A percentile compares a stretch with the other conserved stretches of the same genome.
Evolutionary conservation across 2,888 invertebrate genomes (phyloP).

Genomic region (Drosophila pseudotalamancana): DNA sequence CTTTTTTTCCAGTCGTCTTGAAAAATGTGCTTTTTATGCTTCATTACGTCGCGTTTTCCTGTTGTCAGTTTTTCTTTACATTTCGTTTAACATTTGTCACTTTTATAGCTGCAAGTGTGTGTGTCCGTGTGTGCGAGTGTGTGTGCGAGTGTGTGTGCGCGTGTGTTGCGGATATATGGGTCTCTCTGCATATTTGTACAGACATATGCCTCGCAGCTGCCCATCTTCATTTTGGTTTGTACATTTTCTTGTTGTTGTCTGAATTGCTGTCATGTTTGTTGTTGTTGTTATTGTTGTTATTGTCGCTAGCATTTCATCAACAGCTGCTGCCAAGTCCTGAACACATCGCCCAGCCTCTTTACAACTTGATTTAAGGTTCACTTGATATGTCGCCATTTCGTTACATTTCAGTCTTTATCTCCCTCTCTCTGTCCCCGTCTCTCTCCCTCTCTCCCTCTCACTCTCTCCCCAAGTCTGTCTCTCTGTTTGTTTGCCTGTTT

Average conservation of each 20-base stretch:
- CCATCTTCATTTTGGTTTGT: constrained; percentile 70
- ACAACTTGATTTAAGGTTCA: constrained; percentile 79
- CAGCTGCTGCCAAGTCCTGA: constrained; percentile 64
- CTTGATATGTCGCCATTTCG: constrained; percentile 68
- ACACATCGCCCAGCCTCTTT: constrained; percentile 67
- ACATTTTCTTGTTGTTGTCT: constrained; percentile 25
- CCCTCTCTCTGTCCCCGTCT: constrained; percentile 10
- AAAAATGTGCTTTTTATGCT: constrained; percentile 80
- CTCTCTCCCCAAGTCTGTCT: constrained; percentile 6
- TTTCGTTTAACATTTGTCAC: constrained; percentile 80
- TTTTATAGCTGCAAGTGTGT: constrained; percentile 69
- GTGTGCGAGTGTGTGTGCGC: constrained; percentile 27
- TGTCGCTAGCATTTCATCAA: constrained; percentile 73
- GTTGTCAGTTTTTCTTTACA: constrained; percentile 78
- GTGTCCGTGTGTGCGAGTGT: constrained; percentile 13
- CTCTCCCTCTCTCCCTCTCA: constrained; percentile 12
- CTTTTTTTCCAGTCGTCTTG: constrained; percentile 63
- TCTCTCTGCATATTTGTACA: constrained; percentile 41
- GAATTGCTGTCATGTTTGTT: constrained; percentile 31
- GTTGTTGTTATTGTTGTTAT: constrained; percentile 49
- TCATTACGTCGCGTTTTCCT: constrained; percentile 77
- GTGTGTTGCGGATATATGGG: constrained; percentile 17
- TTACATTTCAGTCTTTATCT: constrained; percentile 18
- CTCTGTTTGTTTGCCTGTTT: constrained; percentile 1
- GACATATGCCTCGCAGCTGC: constrained; percentile 73